Evolutionary conservation across 2,113 vertebrate species (phyloP).

Genomic region (Notothenia rossii): DNA sequence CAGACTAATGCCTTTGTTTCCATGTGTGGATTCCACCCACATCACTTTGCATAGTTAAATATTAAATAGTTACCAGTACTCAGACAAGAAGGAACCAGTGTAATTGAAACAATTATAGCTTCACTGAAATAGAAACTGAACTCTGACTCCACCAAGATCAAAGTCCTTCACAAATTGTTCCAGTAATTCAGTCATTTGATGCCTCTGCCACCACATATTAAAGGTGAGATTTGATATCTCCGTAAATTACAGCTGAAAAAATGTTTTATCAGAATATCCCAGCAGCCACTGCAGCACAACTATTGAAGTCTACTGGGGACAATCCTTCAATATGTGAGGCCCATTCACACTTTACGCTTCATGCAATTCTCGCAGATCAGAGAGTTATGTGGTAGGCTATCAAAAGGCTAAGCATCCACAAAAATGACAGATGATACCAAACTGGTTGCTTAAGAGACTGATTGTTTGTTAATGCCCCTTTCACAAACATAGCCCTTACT

Average conservation of each 20-base stretch:
- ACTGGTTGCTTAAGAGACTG: neutral
- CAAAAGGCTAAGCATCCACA: neutral
- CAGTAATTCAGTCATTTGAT: neutral
- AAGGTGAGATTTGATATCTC: neutral
- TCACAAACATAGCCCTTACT: too few relatives aligned
- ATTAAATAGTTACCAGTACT: constrained; percentile 58
- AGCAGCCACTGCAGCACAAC: constrained; percentile 2
- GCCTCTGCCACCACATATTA: neutral
- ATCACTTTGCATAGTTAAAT: constrained; percentile 58
- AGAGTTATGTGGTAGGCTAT: too few relatives aligned
- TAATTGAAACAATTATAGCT: constrained; percentile 13
- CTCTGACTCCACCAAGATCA: neutral
- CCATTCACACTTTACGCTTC: neutral
- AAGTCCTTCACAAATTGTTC: neutral
- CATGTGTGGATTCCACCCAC: constrained; percentile 44
- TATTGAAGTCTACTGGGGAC: neutral
- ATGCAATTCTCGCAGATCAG: neutral
- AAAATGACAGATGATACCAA: neutral
- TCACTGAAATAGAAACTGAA: constrained; percentile 15
- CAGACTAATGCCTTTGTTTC: neutral
- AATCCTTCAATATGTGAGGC: neutral
- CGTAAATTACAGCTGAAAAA: neutral
- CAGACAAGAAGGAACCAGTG: constrained; percentile 57
- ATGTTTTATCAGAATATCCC: neutral
- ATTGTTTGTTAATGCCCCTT: too few relatives aligned